Conservation (phyloP, 2,888 invertebrate genomes). For the Sphaerophoria taeniata region DNA sequence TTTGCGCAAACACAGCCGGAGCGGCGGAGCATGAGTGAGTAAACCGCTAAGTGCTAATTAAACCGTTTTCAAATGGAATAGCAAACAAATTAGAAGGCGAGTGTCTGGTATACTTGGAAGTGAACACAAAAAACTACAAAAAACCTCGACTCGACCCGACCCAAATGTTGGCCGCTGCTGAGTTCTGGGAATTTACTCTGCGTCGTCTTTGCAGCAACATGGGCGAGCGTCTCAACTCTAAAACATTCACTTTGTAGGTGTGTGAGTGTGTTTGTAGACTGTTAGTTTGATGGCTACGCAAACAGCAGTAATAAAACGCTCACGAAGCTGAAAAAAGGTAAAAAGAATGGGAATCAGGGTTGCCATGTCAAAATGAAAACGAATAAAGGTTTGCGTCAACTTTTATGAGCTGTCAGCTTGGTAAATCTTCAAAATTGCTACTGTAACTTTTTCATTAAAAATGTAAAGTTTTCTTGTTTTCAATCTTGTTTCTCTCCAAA, state of each 20-base stretch:
- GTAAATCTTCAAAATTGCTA: no score
- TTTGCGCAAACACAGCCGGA: no score
- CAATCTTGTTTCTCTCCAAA: no score
- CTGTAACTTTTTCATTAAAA: no score
- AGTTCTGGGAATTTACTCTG: conserved; percentile 66
- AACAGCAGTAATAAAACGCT: conserved; percentile 55
- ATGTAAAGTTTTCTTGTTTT: no score
- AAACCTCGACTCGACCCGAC: conserved; percentile 25
- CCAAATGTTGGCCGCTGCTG: conserved; percentile 46
- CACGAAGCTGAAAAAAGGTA: conserved; percentile 29
- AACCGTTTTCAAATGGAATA: conserved; percentile 72
- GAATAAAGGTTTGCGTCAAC: no score
- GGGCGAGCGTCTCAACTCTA: background rate
- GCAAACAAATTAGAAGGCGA: conserved; percentile 73
- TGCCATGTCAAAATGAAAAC: background rate
- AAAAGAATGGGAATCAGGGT: conserved; percentile 17
- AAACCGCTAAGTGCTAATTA: conserved; percentile 73
- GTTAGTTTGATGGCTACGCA: conserved; percentile 63
- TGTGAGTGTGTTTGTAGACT: conserved; percentile 24
- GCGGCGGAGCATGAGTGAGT: conserved; percentile 18
- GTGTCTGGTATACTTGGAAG: conserved; percentile 19
- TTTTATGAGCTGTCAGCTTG: no score
- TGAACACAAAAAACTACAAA: no score
- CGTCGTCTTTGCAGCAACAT: background rate
- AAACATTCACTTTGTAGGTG: background rate